Evolutionary conservation across 2,113 vertebrate species (phyloP).

Genomic region (Hyaena hyaena): DNA sequence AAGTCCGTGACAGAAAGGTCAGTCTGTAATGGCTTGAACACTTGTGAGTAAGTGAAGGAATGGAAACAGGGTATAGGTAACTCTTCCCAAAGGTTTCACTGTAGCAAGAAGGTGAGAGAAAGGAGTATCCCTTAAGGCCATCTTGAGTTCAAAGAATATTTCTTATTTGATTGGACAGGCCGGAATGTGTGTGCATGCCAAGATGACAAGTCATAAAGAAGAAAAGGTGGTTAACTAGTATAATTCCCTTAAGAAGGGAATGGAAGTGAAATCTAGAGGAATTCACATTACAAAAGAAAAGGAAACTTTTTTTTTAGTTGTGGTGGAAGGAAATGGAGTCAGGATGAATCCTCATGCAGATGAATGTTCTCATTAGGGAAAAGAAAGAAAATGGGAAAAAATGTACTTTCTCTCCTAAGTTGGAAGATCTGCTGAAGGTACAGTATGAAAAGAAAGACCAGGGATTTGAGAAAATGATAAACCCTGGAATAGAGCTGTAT

Average conservation of each 20-base stretch:
- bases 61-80: neutral
- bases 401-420: neutral
- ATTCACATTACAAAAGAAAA: neutral
- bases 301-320: neutral
- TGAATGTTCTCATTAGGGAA: neutral
- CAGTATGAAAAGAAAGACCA: neutral
- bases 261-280: neutral
- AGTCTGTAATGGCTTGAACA: neutral
- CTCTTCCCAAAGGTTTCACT: neutral
- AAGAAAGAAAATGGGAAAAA: slow-evolving; percentile 28
- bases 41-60: neutral
- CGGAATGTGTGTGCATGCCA: neutral
- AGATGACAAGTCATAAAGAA: neutral
- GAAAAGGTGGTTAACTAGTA: neutral
- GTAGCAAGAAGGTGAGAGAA: neutral
- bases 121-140: neutral
- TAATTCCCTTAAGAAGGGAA: neutral
- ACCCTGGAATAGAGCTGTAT: neutral
- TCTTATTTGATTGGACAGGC: neutral
- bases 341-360: neutral
- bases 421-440: neutral
- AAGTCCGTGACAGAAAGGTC: neutral
- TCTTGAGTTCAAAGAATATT: neutral
- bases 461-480: neutral
- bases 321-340: neutral